A percentile compares a stretch with the other conserved stretches of the same genome.
Evolutionary conservation across 2,888 invertebrate genomes (phyloP).

Genomic region (Craniophora ligustri): DNA sequence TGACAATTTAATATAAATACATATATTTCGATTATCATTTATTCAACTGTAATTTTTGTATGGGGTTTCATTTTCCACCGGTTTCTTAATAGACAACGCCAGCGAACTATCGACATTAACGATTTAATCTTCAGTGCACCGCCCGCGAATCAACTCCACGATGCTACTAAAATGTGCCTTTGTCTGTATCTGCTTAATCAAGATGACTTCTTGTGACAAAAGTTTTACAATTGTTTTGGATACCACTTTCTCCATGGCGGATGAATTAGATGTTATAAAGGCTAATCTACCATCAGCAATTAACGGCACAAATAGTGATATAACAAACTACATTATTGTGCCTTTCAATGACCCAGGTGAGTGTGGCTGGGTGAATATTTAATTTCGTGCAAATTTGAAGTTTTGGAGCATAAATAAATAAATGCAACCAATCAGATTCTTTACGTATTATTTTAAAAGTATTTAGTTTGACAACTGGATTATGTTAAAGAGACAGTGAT

Average conservation of each 20-base stretch:
- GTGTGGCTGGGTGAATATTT: slow-evolving; percentile 17
- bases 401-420: too few relatives aligned
- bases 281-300: slow-evolving; percentile 54
- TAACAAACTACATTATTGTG: slow-evolving; percentile 57
- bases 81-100: neutral
- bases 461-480: too few relatives aligned
- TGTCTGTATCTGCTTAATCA: slow-evolving; percentile 16
- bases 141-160: slow-evolving; percentile 12
- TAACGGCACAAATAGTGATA: slow-evolving; percentile 22
- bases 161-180: slow-evolving; percentile 39
- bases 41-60: too few relatives aligned
- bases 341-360: slow-evolving; percentile 65
- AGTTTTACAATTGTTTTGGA: slow-evolving; percentile 74
- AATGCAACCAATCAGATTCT: too few relatives aligned
- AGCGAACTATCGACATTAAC: neutral
- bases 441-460: too few relatives aligned
- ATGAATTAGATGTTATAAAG: slow-evolving; percentile 65
- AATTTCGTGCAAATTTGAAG: too few relatives aligned
- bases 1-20: too few relatives aligned
- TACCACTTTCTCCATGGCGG: slow-evolving; percentile 67
- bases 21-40: too few relatives aligned
- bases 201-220: slow-evolving; percentile 33
- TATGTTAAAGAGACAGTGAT: too few relatives aligned
- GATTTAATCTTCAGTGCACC: neutral
- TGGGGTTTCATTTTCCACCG: too few relatives aligned